Conservation (phyloP, 37 sponge, comb jelly and placozoan genomes). For the Trichoplax adhaerens region DNA sequence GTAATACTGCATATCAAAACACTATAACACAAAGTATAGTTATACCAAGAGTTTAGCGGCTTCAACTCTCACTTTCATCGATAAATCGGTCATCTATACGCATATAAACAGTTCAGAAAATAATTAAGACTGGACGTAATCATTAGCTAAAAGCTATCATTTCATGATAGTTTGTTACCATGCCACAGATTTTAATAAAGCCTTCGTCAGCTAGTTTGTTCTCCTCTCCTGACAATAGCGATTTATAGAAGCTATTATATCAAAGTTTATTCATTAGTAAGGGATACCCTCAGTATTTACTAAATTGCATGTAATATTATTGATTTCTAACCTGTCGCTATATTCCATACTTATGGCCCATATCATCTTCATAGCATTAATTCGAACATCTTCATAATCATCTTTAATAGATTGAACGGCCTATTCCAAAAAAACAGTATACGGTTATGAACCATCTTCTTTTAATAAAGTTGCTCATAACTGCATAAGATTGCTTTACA, state of each 20-base stretch:
- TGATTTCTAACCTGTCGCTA: constrained; percentile 9
- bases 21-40: neutral
- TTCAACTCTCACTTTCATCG: constrained; percentile 36
- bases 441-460: neutral
- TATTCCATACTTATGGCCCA: constrained; percentile 16
- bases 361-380: constrained; percentile 29
- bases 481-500: neutral
- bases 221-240: neutral
- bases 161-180: constrained; percentile 8
- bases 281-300: neutral
- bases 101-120: neutral
- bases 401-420: constrained; percentile 23
- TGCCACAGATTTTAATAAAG: constrained; percentile 60
- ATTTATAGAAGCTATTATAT: neutral
- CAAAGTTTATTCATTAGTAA: neutral
- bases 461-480: neutral
- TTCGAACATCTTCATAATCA: constrained; percentile 29
- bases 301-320: neutral
- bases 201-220: constrained; percentile 51
- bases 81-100: constrained; percentile 30
- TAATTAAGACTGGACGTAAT: no score
- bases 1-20: neutral
- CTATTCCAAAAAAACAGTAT: constrained; percentile 4
- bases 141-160: no score
- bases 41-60: constrained; percentile 39